phyloP scores from a whole-genome alignment of 2,888 invertebrate genomes.

The Drosophila prolongata region DNA sequence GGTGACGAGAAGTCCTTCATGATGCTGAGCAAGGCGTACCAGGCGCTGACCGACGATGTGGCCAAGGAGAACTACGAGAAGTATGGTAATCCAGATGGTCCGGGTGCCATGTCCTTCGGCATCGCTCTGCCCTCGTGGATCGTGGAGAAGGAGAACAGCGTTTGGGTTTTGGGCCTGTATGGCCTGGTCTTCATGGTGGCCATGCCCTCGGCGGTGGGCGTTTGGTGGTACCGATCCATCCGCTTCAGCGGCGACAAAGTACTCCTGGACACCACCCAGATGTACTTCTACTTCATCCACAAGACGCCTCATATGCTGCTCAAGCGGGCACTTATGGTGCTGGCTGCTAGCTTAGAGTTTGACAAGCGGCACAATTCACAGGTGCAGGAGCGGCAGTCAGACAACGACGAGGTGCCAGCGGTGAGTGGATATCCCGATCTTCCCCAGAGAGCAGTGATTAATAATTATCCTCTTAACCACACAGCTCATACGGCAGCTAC shows the following conservation, averaged over 20 bases:
- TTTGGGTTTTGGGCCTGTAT: slow-evolving; percentile 98
- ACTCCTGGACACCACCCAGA: slow-evolving; percentile 96
- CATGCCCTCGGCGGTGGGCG: slow-evolving; percentile 94
- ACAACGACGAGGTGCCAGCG: slow-evolving; percentile 96
- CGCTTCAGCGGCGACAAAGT: slow-evolving; percentile 99
- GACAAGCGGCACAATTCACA: slow-evolving; percentile 97
- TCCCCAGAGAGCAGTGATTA: background rate
- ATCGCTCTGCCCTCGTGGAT: slow-evolving; percentile 99
- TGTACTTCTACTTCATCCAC: slow-evolving; percentile 98
- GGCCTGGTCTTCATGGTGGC: slow-evolving; percentile 99
- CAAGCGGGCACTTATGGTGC: slow-evolving; percentile 97
- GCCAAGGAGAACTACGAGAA: slow-evolving; percentile 99
- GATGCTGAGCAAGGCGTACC: slow-evolving; percentile 96
- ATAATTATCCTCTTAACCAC: too few relatives aligned
- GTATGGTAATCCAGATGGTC: slow-evolving; percentile 99
- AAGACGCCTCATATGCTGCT: slow-evolving; percentile 98
- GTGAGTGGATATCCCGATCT: slow-evolving; percentile 85
- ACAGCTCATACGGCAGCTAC: slow-evolving; percentile 95
- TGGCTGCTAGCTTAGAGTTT: slow-evolving; percentile 98
- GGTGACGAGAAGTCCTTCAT: slow-evolving; percentile 99
- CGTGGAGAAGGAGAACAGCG: slow-evolving; percentile 99
- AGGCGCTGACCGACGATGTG: slow-evolving; percentile 98
- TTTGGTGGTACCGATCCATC: slow-evolving; percentile 99
- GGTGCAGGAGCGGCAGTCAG: slow-evolving; percentile 95
- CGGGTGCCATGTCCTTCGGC: slow-evolving; percentile 99